Conservation (phyloP, 2,797 vertebrate genomes). For the Borostomias antarcticus region DNA sequence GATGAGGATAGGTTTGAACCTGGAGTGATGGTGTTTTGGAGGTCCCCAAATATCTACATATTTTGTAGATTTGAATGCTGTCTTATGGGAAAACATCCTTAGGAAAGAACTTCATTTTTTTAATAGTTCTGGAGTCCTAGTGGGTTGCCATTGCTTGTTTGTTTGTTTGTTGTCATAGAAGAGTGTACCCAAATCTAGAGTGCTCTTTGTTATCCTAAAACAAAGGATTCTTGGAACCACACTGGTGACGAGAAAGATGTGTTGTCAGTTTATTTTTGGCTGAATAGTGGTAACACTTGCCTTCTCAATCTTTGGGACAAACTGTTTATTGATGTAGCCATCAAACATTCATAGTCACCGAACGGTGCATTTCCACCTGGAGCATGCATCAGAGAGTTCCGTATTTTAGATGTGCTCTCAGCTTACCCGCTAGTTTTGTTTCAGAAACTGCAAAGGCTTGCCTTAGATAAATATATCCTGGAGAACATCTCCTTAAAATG, state of each 20-base stretch:
- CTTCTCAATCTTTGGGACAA: constrained; percentile 23
- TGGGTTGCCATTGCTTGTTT: background rate
- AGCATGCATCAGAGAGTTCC: constrained; percentile 1
- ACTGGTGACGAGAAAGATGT: constrained; percentile 17
- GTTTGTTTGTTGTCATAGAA: background rate
- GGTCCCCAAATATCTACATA: background rate
- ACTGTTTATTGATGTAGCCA: constrained; percentile 41
- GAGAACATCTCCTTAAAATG: constrained; percentile 1
- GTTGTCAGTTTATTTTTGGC: constrained; percentile 4
- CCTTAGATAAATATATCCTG: background rate
- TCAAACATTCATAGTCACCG: constrained; percentile 54
- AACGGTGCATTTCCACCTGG: constrained; percentile 18
- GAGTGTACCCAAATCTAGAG: no score
- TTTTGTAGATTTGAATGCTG: background rate
- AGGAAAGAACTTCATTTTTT: no score
- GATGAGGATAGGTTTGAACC: background rate
- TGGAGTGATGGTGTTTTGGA: background rate
- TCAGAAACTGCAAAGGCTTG: background rate
- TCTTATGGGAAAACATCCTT: background rate
- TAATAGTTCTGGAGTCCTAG: background rate
- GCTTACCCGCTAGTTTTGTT: constrained; percentile 10
- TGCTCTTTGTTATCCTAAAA: no score
- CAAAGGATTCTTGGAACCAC: background rate
- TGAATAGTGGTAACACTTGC: constrained; percentile 29
- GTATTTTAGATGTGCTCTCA: background rate